Percentiles rank a stretch among this genome's conserved stretches.
phyloP scores from a whole-genome alignment of 2,113 vertebrate species.

The Myrmecobius fasciatus region DNA sequence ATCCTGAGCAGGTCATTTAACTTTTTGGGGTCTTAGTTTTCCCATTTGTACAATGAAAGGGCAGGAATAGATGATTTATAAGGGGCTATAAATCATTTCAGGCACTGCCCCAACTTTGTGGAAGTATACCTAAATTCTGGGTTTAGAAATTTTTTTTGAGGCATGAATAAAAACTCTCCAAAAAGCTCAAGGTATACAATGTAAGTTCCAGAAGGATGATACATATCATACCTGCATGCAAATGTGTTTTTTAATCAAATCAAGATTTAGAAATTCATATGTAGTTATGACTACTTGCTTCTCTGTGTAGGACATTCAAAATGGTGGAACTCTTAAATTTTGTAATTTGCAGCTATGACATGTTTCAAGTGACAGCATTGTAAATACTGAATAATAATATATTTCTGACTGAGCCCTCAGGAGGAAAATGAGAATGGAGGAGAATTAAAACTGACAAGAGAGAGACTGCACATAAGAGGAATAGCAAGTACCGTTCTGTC shows the following conservation, averaged over 20 bases:
- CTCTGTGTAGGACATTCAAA: constrained; percentile 51
- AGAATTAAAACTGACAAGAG: constrained; percentile 76
- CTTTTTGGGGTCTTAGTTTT: not conserved
- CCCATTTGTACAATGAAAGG: not conserved
- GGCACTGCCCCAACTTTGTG: not conserved
- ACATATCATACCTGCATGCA: not conserved
- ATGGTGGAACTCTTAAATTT: constrained; percentile 55
- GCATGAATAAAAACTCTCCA: constrained; percentile 12
- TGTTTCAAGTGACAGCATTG: constrained; percentile 73
- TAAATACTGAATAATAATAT: constrained; percentile 78
- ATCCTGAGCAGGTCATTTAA: not conserved
- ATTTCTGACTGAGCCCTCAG: constrained; percentile 68
- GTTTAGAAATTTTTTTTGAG: not conserved
- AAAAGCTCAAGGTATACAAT: constrained; percentile 52
- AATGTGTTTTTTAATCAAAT: constrained; percentile 38
- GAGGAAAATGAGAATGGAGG: constrained; percentile 68
- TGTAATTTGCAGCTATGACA: constrained; percentile 69
- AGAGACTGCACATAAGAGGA: constrained; percentile 63
- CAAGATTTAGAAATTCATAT: constrained; percentile 45
- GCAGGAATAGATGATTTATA: not conserved
- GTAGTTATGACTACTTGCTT: constrained; percentile 40
- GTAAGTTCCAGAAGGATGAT: constrained; percentile 44
- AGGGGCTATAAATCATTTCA: not conserved
- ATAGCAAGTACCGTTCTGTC: constrained; percentile 12
- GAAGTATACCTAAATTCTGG: constrained; percentile 39